A percentile compares a stretch with the other conserved stretches of the same genome.
Conservation (phyloP, 2,797 vertebrate species). For the Platalea minor region DNA sequence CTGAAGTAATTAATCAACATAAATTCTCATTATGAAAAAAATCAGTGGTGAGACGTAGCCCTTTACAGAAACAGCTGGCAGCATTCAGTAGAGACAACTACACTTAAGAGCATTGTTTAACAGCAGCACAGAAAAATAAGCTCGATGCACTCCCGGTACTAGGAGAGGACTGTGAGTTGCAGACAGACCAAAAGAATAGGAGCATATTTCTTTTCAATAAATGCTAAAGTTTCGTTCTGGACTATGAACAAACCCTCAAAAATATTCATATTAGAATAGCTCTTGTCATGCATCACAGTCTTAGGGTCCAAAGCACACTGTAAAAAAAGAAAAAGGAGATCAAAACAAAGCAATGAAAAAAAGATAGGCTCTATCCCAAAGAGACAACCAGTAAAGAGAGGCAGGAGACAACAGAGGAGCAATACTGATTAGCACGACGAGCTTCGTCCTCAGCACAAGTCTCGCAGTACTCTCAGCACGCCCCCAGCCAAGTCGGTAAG, state of each 20-base stretch:
- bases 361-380: not conserved
- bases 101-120: not conserved
- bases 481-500: not conserved
- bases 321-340: not conserved
- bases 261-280: not conserved
- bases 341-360: not conserved
- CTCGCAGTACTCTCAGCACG: not conserved
- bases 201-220: not conserved
- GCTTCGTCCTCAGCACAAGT: not conserved
- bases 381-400: not conserved
- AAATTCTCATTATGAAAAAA: not conserved
- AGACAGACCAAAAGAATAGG: not conserved
- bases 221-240: not conserved
- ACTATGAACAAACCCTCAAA: not conserved
- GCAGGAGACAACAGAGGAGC: not conserved
- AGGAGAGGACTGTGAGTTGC: not conserved
- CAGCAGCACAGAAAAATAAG: not conserved
- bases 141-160: not conserved
- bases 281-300: not conserved
- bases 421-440: not conserved
- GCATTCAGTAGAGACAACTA: not conserved
- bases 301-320: not conserved
- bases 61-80: not conserved
- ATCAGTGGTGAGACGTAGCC: not conserved
- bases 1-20: not conserved